Conservation (phyloP, 2,888 invertebrate genomes). For the Lycophotia porphyrea region DNA sequence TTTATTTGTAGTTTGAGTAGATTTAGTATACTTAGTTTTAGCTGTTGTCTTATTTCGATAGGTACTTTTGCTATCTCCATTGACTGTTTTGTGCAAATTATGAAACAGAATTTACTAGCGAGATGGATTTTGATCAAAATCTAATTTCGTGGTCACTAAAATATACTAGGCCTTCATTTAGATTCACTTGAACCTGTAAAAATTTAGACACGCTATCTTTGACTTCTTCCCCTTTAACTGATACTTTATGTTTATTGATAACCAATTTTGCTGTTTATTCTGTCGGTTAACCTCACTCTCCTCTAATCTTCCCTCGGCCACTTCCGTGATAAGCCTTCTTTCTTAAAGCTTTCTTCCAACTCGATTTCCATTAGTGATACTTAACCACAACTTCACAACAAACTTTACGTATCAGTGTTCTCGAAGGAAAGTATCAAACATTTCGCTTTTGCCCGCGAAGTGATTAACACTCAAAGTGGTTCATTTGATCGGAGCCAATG, state of each 20-base stretch:
- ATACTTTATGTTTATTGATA: background rate
- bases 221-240: background rate
- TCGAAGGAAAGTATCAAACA: conserved; percentile 62
- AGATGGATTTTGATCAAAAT: background rate
- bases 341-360: conserved; percentile 3
- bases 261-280: background rate
- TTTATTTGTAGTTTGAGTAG: background rate
- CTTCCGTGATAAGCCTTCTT: background rate
- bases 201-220: background rate
- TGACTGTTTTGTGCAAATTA: background rate
- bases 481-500: conserved; percentile 75
- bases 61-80: background rate
- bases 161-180: background rate
- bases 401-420: conserved; percentile 34
- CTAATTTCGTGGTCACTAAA: background rate
- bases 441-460: conserved; percentile 70
- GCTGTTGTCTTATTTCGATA: background rate
- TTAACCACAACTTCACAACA: conserved; percentile 52
- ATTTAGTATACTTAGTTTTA: conserved; percentile 6
- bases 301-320: too few species aligned
- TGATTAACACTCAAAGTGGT: conserved; percentile 81
- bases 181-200: background rate
- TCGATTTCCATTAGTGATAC: conserved; percentile 23
- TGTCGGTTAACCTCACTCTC: background rate
- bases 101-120: background rate